A percentile compares a stretch with the other conserved stretches of the same genome.
Conservation (phyloP, 2,113 vertebrate species). For the Prolemur simus region DNA sequence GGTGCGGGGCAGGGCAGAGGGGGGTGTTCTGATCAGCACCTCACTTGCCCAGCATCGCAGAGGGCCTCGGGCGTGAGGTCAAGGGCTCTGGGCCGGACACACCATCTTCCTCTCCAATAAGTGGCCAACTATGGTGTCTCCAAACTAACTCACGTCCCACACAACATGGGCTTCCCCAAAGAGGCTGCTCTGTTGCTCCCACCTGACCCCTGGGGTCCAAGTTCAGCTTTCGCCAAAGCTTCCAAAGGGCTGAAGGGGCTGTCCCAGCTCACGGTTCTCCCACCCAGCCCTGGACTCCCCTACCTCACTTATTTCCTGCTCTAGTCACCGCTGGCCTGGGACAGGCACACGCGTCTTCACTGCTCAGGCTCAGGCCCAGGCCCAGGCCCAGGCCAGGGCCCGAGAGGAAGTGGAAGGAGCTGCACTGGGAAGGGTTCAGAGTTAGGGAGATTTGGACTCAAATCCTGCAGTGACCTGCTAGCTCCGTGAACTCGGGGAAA, state of each 20-base stretch:
- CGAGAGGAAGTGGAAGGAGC: neutral
- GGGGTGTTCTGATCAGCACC: neutral
- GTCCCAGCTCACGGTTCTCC: neutral
- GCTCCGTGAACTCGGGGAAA: neutral
- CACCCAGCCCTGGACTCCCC: neutral
- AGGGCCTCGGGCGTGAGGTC: fast-evolving
- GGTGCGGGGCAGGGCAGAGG: fast-evolving
- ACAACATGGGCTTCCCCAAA: neutral
- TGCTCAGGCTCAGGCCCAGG: neutral
- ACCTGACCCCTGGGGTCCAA: neutral
- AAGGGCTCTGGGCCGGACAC: neutral
- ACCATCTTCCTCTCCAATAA: neutral
- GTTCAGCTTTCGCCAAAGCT: neutral
- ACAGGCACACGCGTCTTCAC: neutral
- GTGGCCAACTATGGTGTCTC: neutral
- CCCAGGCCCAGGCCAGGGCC: neutral
- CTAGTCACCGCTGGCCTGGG: neutral
- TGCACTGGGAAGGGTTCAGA: neutral
- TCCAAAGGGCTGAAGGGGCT: fast-evolving
- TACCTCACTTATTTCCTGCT: neutral
- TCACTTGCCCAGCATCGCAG: fast-evolving
- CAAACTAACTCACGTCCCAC: neutral
- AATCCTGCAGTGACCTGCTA: neutral
- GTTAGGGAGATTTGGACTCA: neutral
- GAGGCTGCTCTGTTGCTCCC: neutral